Percentiles rank a stretch among this genome's conserved stretches.
phyloP scores from a whole-genome alignment of 1,140 invertebrate genomes.

The Neuroterus valhalla region DNA sequence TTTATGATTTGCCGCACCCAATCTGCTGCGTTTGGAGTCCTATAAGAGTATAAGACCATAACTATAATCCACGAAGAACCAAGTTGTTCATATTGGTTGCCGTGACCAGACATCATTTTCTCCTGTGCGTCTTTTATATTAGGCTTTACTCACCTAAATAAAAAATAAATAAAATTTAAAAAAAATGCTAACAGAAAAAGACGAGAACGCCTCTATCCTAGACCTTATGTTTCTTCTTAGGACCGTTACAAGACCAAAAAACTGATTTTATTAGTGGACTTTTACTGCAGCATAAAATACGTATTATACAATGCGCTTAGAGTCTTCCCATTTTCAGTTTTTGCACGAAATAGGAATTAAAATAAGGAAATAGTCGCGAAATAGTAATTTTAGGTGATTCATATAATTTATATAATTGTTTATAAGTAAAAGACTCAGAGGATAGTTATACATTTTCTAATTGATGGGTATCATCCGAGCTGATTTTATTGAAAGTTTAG shows the following conservation, averaged over 20 bases:
- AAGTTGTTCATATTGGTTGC: conserved; percentile 22
- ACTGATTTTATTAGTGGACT: conserved; percentile 14
- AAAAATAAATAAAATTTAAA: not conserved
- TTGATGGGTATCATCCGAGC: too few species aligned
- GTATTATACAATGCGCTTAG: not conserved
- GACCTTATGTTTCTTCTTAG: not conserved
- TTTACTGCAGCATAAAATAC: conserved; percentile 26
- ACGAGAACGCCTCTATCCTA: not conserved
- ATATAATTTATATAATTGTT: too few species aligned
- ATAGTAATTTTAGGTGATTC: too few species aligned
- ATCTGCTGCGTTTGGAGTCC: conserved; percentile 20
- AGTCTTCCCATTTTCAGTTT: too few species aligned
- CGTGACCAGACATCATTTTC: conserved; percentile 30
- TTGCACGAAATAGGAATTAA: too few species aligned
- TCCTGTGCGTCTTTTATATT: conserved; percentile 7
- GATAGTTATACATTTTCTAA: too few species aligned
- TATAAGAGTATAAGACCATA: not conserved
- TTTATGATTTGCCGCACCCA: conserved; percentile 29
- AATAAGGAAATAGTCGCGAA: too few species aligned
- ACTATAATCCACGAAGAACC: conserved; percentile 21
- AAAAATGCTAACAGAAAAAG: not conserved
- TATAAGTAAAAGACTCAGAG: too few species aligned
- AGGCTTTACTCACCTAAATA: not conserved
- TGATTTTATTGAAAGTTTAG: too few species aligned
- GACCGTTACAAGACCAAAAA: conserved; percentile 12